Conservation (phyloP, 64 coral and sea anemone species). For the Montipora cactus region DNA sequence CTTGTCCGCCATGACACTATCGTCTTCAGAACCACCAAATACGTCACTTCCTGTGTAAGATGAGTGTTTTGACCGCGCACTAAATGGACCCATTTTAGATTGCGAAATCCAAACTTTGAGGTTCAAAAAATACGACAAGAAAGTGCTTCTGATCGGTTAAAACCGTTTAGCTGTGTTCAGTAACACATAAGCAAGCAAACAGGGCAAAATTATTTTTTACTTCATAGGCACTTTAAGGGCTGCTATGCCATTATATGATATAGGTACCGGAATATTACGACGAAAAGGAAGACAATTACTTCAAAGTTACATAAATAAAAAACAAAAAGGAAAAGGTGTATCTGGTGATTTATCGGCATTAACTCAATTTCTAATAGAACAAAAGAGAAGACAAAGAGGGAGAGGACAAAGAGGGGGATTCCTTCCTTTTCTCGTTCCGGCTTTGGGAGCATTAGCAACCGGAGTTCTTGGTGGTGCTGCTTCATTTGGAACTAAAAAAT, state of each 20-base stretch:
- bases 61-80: slow-evolving; percentile 51
- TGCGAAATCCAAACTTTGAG: slow-evolving; percentile 37
- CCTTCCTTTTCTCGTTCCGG: too few relatives aligned
- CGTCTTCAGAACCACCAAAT: slow-evolving; percentile 26
- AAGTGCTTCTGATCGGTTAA: slow-evolving; percentile 1
- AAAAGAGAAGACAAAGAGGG: too few relatives aligned
- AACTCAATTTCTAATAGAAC: fast-evolving
- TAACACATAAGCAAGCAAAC: slow-evolving; percentile 22
- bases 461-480: too few relatives aligned
- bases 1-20: slow-evolving; percentile 45
- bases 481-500: too few relatives aligned
- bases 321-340: too few relatives aligned
- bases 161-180: slow-evolving; percentile 20
- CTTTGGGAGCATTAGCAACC: too few relatives aligned
- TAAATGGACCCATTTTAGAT: slow-evolving; percentile 48
- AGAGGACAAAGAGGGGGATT: too few relatives aligned
- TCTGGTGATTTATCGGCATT: too few relatives aligned
- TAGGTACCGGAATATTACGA: too few relatives aligned
- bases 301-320: too few relatives aligned
- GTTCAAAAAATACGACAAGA: slow-evolving; percentile 8
- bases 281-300: too few relatives aligned
- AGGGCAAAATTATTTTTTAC: slow-evolving; percentile 26
- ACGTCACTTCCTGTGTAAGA: neutral
- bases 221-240: neutral
- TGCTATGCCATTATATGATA: too few relatives aligned